Conservation (phyloP, 64 coral and sea anemone genomes). For the Montipora foliosa region DNA sequence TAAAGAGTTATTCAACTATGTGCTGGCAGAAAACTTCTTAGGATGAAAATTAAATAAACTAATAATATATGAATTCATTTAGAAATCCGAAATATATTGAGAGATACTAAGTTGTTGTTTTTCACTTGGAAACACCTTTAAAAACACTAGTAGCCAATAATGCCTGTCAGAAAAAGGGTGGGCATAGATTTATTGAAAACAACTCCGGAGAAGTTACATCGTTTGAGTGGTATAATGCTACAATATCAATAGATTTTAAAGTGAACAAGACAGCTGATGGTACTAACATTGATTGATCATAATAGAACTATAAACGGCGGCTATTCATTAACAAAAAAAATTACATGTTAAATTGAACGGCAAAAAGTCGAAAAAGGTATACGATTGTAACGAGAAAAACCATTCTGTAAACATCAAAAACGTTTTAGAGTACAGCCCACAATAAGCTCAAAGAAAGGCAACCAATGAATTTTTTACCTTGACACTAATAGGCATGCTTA, state of each 20-base stretch:
- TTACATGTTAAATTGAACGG: neutral
- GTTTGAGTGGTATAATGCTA: slow-evolving; percentile 5
- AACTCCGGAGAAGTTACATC: neutral
- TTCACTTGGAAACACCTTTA: neutral
- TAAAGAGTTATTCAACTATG: too few species aligned
- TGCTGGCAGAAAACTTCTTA: too few species aligned
- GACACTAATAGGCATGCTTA: slow-evolving; percentile 7
- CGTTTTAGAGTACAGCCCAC: slow-evolving; percentile 14
- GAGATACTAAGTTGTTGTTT: slow-evolving; percentile 35
- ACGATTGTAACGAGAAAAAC: neutral
- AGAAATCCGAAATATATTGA: neutral
- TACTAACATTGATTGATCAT: neutral
- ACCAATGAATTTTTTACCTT: slow-evolving; percentile 63
- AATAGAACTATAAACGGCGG: neutral
- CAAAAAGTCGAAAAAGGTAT: neutral
- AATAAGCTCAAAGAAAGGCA: neutral
- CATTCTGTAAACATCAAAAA: slow-evolving; percentile 29
- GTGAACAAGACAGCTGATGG: neutral
- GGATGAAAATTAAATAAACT: neutral
- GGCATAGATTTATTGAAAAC: neutral
- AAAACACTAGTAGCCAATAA: neutral
- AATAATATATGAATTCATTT: neutral
- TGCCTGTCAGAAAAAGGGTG: neutral
- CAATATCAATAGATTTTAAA: neutral
- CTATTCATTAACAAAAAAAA: too few species aligned